Base-by-base conservation (phyloP, 2,797 vertebrate genomes). In the Craterocephalus amniculus region DNA sequence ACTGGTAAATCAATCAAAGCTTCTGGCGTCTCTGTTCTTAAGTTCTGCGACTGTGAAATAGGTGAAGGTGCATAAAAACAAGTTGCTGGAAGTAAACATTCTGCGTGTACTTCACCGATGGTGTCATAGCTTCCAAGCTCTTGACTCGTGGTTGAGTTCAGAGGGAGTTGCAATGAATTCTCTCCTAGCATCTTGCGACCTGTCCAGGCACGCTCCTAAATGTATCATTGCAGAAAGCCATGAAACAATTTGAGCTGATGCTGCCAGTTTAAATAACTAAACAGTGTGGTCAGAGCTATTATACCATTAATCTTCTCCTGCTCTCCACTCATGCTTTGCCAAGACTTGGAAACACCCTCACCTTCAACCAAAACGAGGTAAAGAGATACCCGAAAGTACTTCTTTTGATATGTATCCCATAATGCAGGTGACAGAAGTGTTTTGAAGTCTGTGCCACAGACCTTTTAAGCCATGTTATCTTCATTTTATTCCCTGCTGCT, bases 221-320 rank as follows among this genome's bases (percentile, higher is more conserved):
- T 92, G 93, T 94, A 94, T 94, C 92, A 89, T 92, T 92, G 92
- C 93, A 93, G 92, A 93, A 93, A 94, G 83, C 91, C 93, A 93
- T 94, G 93, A 94, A 94, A 94, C 93, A 93, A 93, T 95, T 94
- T 93, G 92, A 93, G 89, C 92, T 92, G 92, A 94, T 94, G 91
- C 92, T 94, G 93, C 93, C 92, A 94, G 94, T 94, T 94, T 92
- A 94, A 94, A 94, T 94, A 92, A 92, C 93, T 94, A 91, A 92
- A 93, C 87, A 89, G 83, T 92, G 91, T 92, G 92, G 92, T 94
- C 93, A 91, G 90, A 92, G 91, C 91, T 91, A 94, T 93, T 95
- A 94, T 91, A 89, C 87, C 90, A 94, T 94, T 93, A 94, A 94
- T 94, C 93, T 94, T 90, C 88, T 85, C 79, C 70, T 84, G 72